These are phyloP conservation scores for Rhinoraja longicauda DNA, from an alignment of 2,797 vertebrate species.

Conservation along the genomic window DNA sequence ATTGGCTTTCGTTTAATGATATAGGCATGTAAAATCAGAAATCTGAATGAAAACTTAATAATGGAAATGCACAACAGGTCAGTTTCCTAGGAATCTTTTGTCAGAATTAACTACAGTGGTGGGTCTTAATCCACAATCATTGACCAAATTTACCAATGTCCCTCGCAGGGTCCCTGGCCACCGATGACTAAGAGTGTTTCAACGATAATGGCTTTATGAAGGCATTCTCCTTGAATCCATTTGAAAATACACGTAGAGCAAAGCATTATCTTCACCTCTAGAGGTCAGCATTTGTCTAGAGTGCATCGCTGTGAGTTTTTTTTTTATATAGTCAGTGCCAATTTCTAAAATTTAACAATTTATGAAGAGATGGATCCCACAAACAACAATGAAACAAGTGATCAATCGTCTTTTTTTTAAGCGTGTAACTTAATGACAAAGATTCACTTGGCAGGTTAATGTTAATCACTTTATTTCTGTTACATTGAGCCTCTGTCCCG, in stretches of 20 bases:
- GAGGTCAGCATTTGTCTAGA: slow-evolving; percentile 1
- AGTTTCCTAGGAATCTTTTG: neutral
- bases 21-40: neutral
- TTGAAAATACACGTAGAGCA: neutral
- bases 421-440: neutral
- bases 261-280: neutral
- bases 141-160: too few species aligned
- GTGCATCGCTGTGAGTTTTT: neutral
- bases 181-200: too few species aligned
- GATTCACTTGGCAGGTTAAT: neutral
- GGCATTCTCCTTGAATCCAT: neutral
- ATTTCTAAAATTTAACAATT: neutral
- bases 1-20: neutral
- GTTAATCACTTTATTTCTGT: neutral
- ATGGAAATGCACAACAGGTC: neutral
- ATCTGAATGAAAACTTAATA: neutral
- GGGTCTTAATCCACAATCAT: neutral
- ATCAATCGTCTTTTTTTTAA: neutral
- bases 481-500: too few species aligned
- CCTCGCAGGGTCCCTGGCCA: too few species aligned
- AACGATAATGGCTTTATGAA: neutral
- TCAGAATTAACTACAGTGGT: neutral
- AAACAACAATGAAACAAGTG: neutral
- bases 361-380: neutral
- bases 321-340: neutral